A percentile compares a stretch with the other conserved stretches of the same genome.
phyloP scores from a whole-genome alignment of 2,797 vertebrate genomes.

The Kryptopterus vitreolus region DNA sequence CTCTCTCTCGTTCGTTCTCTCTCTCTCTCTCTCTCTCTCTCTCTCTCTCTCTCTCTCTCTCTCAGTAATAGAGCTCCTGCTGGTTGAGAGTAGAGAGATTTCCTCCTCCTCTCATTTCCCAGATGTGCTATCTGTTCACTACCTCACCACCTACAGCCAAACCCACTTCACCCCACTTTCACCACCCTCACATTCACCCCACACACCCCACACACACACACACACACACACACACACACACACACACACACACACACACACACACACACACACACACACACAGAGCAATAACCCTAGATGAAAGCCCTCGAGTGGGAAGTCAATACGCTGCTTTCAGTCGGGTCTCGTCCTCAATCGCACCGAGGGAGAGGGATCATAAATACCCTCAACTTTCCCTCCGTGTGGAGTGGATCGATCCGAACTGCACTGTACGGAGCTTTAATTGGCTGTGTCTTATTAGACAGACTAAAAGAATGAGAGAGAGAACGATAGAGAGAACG shows the following conservation, averaged over 20 bases:
- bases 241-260: constrained; percentile 12
- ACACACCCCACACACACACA: too few relatives aligned
- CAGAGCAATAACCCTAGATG: constrained; percentile 60
- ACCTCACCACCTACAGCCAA: constrained; percentile 16
- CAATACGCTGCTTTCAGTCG: constrained; percentile 59
- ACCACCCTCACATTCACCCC: too few relatives aligned
- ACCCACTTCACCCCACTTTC: background rate
- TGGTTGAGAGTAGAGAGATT: constrained; percentile 37
- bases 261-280: constrained; percentile 37
- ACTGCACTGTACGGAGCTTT: constrained; percentile 48
- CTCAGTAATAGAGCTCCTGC: constrained; percentile 49
- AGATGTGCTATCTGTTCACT: constrained; percentile 31
- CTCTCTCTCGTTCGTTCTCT: too few relatives aligned
- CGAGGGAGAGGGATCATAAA: constrained; percentile 59
- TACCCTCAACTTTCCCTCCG: constrained; percentile 33
- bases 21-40: constrained; percentile 13
- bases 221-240: background rate
- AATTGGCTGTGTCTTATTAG: constrained; percentile 57
- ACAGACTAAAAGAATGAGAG: constrained; percentile 1
- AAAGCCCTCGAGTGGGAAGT: constrained; percentile 58
- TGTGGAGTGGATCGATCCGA: constrained; percentile 50
- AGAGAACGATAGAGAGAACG: background rate
- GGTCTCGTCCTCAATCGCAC: constrained; percentile 47
- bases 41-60: constrained; percentile 15
- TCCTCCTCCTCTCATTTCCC: constrained; percentile 44